Evolutionary conservation across 2,888 invertebrate genomes (phyloP), one percentile per base, ranked within the genome.

Genomic region (Agonopterix alstromeriana): DNA sequence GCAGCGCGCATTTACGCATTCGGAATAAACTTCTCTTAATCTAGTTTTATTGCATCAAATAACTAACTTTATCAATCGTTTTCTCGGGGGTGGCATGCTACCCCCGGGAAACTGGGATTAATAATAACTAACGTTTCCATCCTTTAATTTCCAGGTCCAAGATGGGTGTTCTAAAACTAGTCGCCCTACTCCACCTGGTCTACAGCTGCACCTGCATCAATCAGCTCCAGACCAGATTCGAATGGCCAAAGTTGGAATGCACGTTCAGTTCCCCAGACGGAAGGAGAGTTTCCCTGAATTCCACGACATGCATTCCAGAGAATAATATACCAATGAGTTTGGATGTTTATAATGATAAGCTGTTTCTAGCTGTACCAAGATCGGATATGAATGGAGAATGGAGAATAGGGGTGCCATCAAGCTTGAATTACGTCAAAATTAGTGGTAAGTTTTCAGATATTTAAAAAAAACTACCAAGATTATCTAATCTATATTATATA

Each of bases 171-270:
- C 44, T 76, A 35, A 70, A 70, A 57, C 61, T 70, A 70, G 76
- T 86, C 53, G 55, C 78, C n/a, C 48, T 84, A 42, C 63, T 85
- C 9, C 81, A 82, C 35, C 68, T 85, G 69, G 70, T 78, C 45
- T 82, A 77, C 70, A 48, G 77, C 49, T 72, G 67, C 57, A 67
- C 63, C 36, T 85, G 90, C 57, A 92, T 92, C 85, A 93, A 93
- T 69, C 93, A 93, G 81, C 85, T 94, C 48, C 90, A 90, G 57
- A 92, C 94, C 45, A 88, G 90, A 45, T 94, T 92, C 74, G 91
- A 94, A 67, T 95, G 95, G 95, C 93, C 91, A 60, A 91, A 92
- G 73, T 79, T 94, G 45, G 94, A 94, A 70, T 94, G 91, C 72
- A 90, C 91, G 53, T 94, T 91, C 79, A 90, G 90, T 2, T 88